These are phyloP conservation scores for Clarias gariepinus DNA, from an alignment of 2,113 vertebrate species.

Conservation along the genomic window DNA sequence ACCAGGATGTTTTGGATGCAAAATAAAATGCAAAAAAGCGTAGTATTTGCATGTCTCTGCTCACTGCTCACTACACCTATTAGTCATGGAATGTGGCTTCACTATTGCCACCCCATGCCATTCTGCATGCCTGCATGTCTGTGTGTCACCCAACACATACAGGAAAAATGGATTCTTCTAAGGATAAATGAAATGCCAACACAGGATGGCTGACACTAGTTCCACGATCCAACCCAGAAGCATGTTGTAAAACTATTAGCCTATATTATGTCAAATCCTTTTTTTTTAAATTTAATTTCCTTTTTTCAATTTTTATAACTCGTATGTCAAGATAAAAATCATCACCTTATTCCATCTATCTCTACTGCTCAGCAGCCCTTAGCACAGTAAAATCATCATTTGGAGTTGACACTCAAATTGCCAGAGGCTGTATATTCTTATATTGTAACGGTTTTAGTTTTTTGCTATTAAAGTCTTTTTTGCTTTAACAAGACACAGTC, in stretches of 20 bases:
- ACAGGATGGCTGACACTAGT: background rate
- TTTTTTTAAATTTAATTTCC: background rate
- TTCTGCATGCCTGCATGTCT: background rate
- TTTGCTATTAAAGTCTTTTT: constrained; percentile 49
- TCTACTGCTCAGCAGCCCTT: constrained; percentile 19
- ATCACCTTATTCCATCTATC: background rate
- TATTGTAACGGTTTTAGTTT: constrained; percentile 51
- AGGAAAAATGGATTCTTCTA: background rate
- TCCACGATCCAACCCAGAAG: background rate
- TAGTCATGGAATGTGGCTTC: constrained; percentile 32
- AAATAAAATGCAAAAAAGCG: constrained; percentile 73
- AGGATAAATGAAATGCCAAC: background rate
- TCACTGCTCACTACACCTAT: constrained; percentile 42
- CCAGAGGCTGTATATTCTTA: constrained; percentile 36
- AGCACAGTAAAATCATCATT: constrained; percentile 42
- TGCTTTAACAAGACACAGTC: constrained; percentile 48
- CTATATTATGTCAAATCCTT: background rate
- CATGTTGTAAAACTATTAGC: background rate
- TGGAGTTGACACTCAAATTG: constrained; percentile 22
- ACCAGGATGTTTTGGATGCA: constrained; percentile 69
- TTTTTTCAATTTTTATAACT: background rate
- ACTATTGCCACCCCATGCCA: constrained; percentile 3
- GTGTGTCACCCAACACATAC: background rate
- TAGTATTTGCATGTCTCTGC: constrained; percentile 69
- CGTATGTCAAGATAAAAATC: background rate